Evolutionary conservation across 2,113 vertebrate species (phyloP).

Genomic region (Ellobius talpinus): DNA sequence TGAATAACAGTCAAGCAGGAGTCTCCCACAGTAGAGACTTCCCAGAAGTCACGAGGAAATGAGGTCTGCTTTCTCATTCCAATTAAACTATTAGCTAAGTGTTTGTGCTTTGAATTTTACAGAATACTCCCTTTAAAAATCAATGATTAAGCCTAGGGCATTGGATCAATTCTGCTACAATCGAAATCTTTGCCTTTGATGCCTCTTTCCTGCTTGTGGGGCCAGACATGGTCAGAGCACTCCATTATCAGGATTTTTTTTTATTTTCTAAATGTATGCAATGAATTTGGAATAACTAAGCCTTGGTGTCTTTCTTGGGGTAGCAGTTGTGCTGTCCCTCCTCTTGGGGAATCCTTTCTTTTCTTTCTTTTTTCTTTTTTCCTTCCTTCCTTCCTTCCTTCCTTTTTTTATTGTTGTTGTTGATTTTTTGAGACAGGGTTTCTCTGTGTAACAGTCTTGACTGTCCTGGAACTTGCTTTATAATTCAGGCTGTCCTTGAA

Average conservation of each 20-base stretch:
- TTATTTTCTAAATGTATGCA: not conserved
- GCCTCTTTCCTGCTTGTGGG: not conserved
- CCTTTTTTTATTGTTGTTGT: too few species aligned
- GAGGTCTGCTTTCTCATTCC: not conserved
- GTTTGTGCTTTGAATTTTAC: not conserved
- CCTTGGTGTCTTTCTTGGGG: not conserved
- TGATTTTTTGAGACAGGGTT: too few species aligned
- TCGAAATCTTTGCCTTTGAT: not conserved
- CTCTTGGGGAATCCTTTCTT: not conserved
- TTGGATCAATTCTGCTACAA: not conserved
- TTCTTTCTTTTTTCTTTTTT: too few species aligned
- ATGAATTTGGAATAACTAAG: not conserved
- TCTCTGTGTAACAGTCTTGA: too few species aligned
- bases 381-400: too few species aligned
- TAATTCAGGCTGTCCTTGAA: too few species aligned
- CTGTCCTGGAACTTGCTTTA: too few species aligned
- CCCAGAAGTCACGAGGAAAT: not conserved
- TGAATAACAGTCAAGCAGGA: too few species aligned
- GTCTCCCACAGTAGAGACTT: not conserved
- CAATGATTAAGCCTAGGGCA: not conserved
- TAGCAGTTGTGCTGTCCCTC: not conserved
- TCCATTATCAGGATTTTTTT: not conserved
- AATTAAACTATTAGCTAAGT: not conserved
- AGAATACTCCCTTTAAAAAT: not conserved
- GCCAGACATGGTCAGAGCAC: not conserved